Evolutionary conservation across 2,113 vertebrate species (phyloP).

Genomic region (Nettapus auritus): DNA sequence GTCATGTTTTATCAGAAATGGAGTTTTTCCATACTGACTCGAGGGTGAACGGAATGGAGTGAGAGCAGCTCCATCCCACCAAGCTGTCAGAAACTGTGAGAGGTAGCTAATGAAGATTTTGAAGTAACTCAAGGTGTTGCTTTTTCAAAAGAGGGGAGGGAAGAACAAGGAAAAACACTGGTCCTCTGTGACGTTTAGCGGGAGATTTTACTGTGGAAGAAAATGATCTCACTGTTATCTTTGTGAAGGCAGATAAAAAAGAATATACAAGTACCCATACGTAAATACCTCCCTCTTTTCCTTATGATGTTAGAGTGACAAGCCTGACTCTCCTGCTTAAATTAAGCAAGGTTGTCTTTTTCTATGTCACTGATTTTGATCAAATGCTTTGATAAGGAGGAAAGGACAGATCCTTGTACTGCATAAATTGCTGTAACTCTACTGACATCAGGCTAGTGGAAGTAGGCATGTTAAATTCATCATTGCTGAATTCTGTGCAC

Average conservation of each 20-base stretch:
- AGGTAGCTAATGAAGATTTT: constrained; percentile 5
- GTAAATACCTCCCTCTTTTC: constrained; percentile 37
- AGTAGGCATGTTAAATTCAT: constrained; percentile 47
- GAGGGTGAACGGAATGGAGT: background rate
- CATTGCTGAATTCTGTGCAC: background rate
- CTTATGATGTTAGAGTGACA: constrained; percentile 44
- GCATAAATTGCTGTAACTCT: constrained; percentile 44
- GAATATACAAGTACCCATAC: constrained; percentile 42
- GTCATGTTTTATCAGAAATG: background rate
- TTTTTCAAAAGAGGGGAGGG: background rate
- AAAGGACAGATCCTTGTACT: constrained; percentile 39
- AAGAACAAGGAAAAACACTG: background rate
- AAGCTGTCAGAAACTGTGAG: background rate
- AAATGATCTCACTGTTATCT: constrained; percentile 26
- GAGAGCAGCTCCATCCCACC: background rate
- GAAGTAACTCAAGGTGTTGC: background rate
- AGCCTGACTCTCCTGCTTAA: constrained; percentile 26
- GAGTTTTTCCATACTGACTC: background rate
- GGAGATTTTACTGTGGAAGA: background rate
- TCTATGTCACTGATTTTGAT: constrained; percentile 58
- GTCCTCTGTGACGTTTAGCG: background rate
- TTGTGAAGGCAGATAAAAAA: constrained; percentile 51
- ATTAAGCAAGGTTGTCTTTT: constrained; percentile 48
- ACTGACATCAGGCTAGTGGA: constrained; percentile 44
- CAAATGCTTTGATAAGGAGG: constrained; percentile 59